Evolutionary conservation across 2,888 invertebrate species (phyloP).

Genomic region (Euplexia lucipara): DNA sequence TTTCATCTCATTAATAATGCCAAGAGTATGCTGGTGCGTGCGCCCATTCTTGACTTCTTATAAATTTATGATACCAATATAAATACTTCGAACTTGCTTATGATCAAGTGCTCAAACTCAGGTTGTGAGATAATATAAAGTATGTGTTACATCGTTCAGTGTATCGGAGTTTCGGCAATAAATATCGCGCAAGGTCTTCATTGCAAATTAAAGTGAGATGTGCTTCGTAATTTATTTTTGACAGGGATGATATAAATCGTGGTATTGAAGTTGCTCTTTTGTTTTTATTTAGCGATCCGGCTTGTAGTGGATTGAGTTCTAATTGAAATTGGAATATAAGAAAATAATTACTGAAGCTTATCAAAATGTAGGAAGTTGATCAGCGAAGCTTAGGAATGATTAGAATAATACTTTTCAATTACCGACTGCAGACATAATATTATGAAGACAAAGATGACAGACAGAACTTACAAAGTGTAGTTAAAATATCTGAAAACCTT

Average conservation of each 20-base stretch:
- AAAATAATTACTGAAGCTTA: background rate
- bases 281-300: constrained; percentile 26
- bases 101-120: constrained; percentile 74
- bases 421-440: background rate
- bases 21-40: constrained; percentile 75
- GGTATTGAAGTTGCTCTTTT: constrained; percentile 25
- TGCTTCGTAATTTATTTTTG: constrained; percentile 44
- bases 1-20: constrained; percentile 81
- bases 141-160: constrained; percentile 57
- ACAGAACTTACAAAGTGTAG: too few species aligned
- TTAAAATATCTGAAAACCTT: too few species aligned
- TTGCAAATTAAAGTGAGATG: constrained; percentile 56
- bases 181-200: constrained; percentile 55
- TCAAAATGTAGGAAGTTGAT: too few species aligned
- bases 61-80: constrained; percentile 87
- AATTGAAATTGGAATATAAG: too few species aligned
- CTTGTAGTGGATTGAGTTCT: background rate
- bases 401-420: background rate
- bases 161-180: constrained; percentile 58
- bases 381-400: background rate
- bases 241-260: constrained; percentile 44
- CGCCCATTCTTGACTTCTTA: constrained; percentile 80
- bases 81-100: constrained; percentile 82
- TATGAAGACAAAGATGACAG: too few species aligned
- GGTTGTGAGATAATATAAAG: constrained; percentile 60